These are phyloP conservation scores for Drosophila micromelanica DNA, from an alignment of 1,140 invertebrate species.

Conservation along the genomic window DNA sequence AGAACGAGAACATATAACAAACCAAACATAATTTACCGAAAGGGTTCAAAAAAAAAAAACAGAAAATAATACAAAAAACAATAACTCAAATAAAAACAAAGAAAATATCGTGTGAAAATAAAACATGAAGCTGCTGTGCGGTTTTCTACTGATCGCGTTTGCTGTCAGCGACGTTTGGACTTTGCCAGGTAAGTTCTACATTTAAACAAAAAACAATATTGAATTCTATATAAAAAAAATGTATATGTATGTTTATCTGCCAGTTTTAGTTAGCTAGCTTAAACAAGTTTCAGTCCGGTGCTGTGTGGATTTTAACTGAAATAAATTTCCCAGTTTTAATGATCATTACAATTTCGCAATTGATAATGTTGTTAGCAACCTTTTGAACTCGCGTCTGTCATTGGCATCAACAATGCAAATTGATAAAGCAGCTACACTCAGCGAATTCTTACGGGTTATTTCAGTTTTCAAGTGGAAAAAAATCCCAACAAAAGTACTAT, in stretches of 20 bases:
- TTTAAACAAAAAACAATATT: background rate
- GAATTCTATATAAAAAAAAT: background rate
- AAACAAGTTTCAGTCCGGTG: conserved; percentile 19
- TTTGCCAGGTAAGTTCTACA: conserved; percentile 70
- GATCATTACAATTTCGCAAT: conserved; percentile 14
- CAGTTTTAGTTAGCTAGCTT: background rate
- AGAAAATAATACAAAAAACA: conserved; percentile 20
- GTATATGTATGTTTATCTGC: background rate
- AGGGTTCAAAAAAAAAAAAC: background rate
- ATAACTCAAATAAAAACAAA: conserved; percentile 20
- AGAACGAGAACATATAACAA: conserved; percentile 29
- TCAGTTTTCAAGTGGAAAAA: too few relatives aligned
- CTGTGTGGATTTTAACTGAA: background rate
- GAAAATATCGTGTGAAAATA: conserved; percentile 39
- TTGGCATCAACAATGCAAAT: conserved; percentile 38
- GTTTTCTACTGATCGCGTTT: conserved; percentile 55
- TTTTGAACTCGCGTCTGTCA: conserved; percentile 39
- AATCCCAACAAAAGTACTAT: too few relatives aligned
- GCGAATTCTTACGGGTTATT: background rate
- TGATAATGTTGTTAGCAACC: conserved; percentile 41
- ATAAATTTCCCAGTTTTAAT: conserved; percentile 7
- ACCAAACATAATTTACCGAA: conserved; percentile 30
- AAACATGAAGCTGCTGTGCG: conserved; percentile 70
- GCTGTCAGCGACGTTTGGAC: conserved; percentile 60
- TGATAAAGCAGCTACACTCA: conserved; percentile 47